A percentile compares a stretch with the other conserved stretches of the same genome.
These are phyloP conservation scores for Caenorhabditis auriculariae DNA, from an alignment of 2,888 invertebrate species.

Conservation along the genomic window DNA sequence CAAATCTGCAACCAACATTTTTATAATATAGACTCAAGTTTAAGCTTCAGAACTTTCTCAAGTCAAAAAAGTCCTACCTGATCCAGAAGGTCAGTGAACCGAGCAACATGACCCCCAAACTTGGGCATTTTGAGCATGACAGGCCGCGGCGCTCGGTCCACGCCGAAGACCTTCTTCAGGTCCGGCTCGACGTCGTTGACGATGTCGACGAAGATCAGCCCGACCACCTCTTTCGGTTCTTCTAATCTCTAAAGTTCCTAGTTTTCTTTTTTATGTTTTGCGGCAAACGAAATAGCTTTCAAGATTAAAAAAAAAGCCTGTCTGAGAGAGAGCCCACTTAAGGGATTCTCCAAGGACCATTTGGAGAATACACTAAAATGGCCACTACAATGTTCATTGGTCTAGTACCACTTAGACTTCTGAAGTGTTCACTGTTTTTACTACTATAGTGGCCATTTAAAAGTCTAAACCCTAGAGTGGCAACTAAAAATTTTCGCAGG, in stretches of 20 bases:
- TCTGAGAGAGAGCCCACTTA: slow-evolving; percentile 50
- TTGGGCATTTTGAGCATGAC: slow-evolving; percentile 62
- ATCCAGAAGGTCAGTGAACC: slow-evolving; percentile 58
- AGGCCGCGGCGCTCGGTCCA: slow-evolving; percentile 58
- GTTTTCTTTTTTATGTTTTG: neutral
- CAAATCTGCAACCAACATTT: no score
- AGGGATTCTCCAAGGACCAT: slow-evolving; percentile 57
- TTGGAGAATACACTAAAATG: no score
- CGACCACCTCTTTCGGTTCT: slow-evolving; percentile 61
- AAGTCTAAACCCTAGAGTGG: no score
- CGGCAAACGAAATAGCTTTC: slow-evolving; percentile 28
- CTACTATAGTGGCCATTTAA: no score
- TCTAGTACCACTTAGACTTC: no score
- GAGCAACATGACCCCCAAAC: slow-evolving; percentile 58
- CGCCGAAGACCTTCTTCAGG: slow-evolving; percentile 60
- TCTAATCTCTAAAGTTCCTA: slow-evolving; percentile 45
- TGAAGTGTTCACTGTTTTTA: no score
- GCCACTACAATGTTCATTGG: no score
- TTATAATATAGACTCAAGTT: no score
- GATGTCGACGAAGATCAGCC: slow-evolving; percentile 57
- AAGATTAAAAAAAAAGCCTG: no score
- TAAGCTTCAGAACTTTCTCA: neutral
- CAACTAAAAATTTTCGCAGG: no score
- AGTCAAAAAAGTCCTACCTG: slow-evolving; percentile 44
- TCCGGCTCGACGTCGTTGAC: slow-evolving; percentile 59